Percentiles rank a stretch among this genome's conserved stretches.
Evolutionary conservation across 2,797 vertebrate species (phyloP).

Genomic region (Gallinago nigripennis): DNA sequence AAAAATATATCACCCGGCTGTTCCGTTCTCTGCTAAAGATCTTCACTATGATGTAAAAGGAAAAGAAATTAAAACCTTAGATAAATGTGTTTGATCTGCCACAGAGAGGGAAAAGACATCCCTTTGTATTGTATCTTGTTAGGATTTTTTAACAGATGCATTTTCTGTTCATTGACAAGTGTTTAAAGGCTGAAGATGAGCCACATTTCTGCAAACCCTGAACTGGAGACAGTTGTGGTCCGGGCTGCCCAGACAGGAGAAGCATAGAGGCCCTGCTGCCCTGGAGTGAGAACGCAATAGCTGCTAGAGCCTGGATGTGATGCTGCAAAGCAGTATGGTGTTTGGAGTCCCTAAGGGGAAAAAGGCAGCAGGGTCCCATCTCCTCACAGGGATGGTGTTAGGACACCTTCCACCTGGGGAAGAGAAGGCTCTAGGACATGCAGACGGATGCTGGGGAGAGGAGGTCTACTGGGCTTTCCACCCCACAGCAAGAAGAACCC

Average conservation of each 20-base stretch:
- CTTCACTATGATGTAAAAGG: slow-evolving; percentile 61
- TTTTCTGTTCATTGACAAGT: not conserved
- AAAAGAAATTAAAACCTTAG: slow-evolving; percentile 66
- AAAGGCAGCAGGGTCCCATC: not conserved
- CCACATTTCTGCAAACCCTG: not conserved
- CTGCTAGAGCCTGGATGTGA: not conserved
- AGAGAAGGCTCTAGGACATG: accelerated
- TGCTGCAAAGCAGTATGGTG: not conserved
- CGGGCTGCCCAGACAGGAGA: not conserved
- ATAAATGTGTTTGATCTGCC: slow-evolving; percentile 60
- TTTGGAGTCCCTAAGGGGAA: not conserved
- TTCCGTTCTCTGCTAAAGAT: slow-evolving; percentile 65
- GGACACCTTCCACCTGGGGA: not conserved
- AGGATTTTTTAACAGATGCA: not conserved
- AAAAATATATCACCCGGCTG: slow-evolving; percentile 71
- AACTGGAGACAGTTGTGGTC: not conserved
- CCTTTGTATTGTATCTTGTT: not conserved
- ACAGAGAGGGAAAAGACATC: slow-evolving; percentile 24
- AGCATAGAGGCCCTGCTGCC: not conserved
- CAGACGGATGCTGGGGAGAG: not conserved
- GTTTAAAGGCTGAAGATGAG: not conserved
- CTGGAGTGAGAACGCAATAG: not conserved
- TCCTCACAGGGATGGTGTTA: not conserved
- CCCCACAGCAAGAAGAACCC: not conserved
- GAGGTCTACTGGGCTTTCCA: not conserved